Percentiles rank a stretch among this genome's conserved stretches.
Conservation (phyloP, 2,113 vertebrate genomes). For the Malurus cyaneus region DNA sequence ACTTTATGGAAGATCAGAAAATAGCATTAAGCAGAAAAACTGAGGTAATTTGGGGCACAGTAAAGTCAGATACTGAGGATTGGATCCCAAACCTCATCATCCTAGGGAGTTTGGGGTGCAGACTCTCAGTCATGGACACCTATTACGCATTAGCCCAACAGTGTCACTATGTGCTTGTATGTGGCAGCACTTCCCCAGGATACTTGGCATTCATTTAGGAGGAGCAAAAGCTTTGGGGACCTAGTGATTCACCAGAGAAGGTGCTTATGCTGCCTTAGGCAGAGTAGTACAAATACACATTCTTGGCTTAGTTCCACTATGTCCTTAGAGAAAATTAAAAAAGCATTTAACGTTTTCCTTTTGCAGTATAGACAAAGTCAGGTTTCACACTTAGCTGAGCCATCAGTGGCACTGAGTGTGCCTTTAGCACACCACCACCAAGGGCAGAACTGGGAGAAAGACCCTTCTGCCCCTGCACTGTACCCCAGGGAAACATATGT, state of each 20-base stretch:
- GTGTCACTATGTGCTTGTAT: not conserved
- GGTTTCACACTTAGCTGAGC: not conserved
- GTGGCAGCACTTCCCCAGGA: not conserved
- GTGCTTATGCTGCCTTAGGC: not conserved
- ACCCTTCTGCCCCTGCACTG: not conserved
- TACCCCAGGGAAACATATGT: not conserved
- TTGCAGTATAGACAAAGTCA: not conserved
- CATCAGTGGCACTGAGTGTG: rapidly evolving
- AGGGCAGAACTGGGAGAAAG: not conserved
- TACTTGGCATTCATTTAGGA: not conserved
- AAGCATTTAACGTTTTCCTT: not conserved
- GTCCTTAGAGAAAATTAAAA: not conserved
- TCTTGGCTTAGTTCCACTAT: not conserved
- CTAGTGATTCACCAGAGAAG: not conserved
- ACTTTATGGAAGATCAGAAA: not conserved
- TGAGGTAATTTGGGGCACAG: not conserved
- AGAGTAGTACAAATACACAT: not conserved
- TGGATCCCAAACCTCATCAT: not conserved
- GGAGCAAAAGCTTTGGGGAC: not conserved
- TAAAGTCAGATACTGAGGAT: not conserved
- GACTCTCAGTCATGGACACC: not conserved
- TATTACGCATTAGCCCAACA: not conserved
- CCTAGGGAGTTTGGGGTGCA: not conserved
- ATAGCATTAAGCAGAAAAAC: not conserved
- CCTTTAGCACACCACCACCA: not conserved